A percentile compares a stretch with the other conserved stretches of the same genome.
These are phyloP conservation scores for Mesorhabditis belari DNA, from an alignment of 2,888 invertebrate genomes.

Conservation along the genomic window DNA sequence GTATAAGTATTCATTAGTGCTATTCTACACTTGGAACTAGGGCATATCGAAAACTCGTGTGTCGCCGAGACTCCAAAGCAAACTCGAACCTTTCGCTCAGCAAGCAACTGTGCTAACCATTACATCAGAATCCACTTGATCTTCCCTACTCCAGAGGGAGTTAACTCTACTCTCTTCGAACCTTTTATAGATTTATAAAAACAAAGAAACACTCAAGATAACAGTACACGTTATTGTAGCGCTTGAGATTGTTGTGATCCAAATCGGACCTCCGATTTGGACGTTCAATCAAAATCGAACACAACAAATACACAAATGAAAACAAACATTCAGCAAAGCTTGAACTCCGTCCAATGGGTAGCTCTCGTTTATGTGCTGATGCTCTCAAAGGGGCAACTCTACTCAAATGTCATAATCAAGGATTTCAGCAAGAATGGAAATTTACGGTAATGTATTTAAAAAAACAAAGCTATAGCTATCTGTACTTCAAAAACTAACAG, in stretches of 20 bases:
- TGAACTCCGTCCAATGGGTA: constrained; percentile 75
- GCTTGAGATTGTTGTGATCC: too few species aligned
- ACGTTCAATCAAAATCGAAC: too few species aligned
- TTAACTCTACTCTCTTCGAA: too few species aligned
- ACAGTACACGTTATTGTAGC: too few species aligned
- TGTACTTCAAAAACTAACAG: background rate
- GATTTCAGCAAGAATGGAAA: constrained; percentile 85
- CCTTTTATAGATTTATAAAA: too few species aligned
- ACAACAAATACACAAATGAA: background rate
- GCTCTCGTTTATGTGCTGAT: constrained; percentile 76
- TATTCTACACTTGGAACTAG: too few species aligned
- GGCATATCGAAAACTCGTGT: constrained; percentile 17
- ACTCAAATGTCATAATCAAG: constrained; percentile 85
- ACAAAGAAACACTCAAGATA: background rate
- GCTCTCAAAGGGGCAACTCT: constrained; percentile 65
- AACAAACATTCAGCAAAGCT: constrained; percentile 54
- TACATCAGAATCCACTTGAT: too few species aligned
- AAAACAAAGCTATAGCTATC: background rate
- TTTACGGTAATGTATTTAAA: constrained; percentile 17
- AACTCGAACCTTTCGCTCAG: background rate
- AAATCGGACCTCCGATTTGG: too few species aligned
- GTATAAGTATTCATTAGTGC: too few species aligned
- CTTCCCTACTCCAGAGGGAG: too few species aligned
- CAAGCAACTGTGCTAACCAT: background rate
- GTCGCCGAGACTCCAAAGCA: constrained; percentile 20